phyloP scores from a whole-genome alignment of 2,797 vertebrate species.

The Sus cebifrons region DNA sequence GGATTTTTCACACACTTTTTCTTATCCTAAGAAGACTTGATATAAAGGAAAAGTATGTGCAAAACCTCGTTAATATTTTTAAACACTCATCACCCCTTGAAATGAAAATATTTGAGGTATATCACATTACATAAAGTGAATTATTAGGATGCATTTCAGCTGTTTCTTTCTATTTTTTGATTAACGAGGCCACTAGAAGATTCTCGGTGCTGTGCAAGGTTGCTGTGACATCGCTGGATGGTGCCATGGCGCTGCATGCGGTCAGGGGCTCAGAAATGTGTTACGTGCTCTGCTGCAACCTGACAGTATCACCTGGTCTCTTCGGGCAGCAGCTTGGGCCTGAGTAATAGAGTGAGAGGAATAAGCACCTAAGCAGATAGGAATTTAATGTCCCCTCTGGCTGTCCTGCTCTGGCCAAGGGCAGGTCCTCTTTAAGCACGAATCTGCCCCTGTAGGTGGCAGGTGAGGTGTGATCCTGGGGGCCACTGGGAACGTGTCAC shows the following conservation, averaged over 20 bases:
- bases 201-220: background rate
- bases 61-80: background rate
- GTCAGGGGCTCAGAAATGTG: background rate
- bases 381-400: background rate
- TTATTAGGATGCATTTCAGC: background rate
- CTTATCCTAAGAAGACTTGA: background rate
- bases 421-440: background rate
- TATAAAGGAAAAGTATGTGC: background rate
- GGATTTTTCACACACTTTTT: background rate
- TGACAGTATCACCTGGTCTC: rapidly evolving
- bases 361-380: background rate
- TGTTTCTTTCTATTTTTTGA: background rate
- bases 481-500: background rate
- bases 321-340: background rate
- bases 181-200: background rate
- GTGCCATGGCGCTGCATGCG: rapidly evolving
- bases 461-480: background rate
- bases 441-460: background rate
- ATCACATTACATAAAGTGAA: background rate
- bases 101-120: background rate
- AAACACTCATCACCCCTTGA: background rate
- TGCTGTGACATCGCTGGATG: rapidly evolving
- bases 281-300: no score
- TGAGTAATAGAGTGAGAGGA: background rate
- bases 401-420: background rate